Evolutionary conservation across 1,140 invertebrate species (phyloP), one percentile per base, ranked within the genome.

Genomic region (Aethina tumida): DNA sequence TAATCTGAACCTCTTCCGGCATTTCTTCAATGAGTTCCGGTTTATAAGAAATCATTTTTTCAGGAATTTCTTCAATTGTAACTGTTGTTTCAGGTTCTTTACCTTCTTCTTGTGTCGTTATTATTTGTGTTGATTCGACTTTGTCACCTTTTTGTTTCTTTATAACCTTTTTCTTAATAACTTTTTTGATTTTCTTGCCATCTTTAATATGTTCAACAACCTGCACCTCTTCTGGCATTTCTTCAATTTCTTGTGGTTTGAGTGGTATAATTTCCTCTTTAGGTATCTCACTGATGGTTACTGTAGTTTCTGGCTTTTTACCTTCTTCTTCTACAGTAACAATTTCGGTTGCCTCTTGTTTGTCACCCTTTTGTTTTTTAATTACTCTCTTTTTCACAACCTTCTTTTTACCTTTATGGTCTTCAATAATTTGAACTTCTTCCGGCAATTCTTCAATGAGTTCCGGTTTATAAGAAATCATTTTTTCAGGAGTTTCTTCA

Each of bases 321-420:
- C 59, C 56, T 36, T 65, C 59, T 49, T 65, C 59, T 50, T 64
- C 56, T 26, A 64, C 50, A 10, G 65, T 63, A 14, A 60, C 60
- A 29, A 62, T 58, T 50, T 64, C 60, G 2, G 55, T 61, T 1
- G 59, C 54, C 45, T 65, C 52, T 38, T 64, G 41, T 22, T 59
- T 62, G 4, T 48, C 43, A 4, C 61, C 63, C 19, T 49, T 55
- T n/a, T 49, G 40, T 46, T 58, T 60, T 39, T 59, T 60, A 24
- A 60, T 60, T 0, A 59, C 41, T 18, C 51, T 43, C 31, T 62
- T 58, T 27, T 61, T 59, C n/a, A 53, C 46, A 37, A 48, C 48
- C 5, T 52, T 42, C 35, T 59, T 59, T 36, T 55, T 58, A 0
- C 59, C 53, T 6, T 58, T 53, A 2, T 49, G 43, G 7, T 55